Base-by-base conservation (phyloP, 1,140 invertebrate species). In the Schlechtendalia chinensis region DNA sequence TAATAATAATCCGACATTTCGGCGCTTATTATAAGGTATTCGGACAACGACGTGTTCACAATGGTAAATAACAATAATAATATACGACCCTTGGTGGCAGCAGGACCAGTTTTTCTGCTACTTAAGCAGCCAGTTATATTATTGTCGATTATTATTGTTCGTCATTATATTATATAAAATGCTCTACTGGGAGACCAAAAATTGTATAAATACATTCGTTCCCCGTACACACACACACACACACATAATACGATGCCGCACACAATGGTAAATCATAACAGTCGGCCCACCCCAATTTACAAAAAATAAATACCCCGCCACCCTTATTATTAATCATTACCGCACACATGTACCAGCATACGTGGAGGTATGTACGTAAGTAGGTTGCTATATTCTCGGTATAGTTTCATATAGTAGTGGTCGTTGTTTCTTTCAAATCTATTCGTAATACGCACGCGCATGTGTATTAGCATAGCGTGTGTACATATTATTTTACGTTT, bases 61-160 rank as follows among this genome's bases (percentile, higher is more conserved):
- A 79, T 79, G 75, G 75, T 79, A 79, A 79, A 79, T 79, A 79
- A 79, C 56, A 79, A 79, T 79, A 79, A 79, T 79, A 79, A 61
- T 79, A 61, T 63, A 79, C 58, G 75, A 79, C 75, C 58, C 75
- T 61, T 61, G n/a, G 75, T 79, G 75, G 75, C 75, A 39, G 67
- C 67, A 32, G 58, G 75, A 79, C 75, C 75, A 79, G 75, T 79
- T 79, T 79, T 79, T 79, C 75, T 79, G 75, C 75, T 79, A 79
- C 75, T 79, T 79, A 79, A 79, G 56, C 75, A 79, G 75, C 72
- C 72, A 61, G 58, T 79, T 58, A 45, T 59, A 77, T 77, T 77
- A 79, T 61, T 79, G 58, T 79, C 58, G 74, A 61, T 77, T 56
- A 77, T 77, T 77, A 77, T 77, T 77, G 54, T 77, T 77, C 72